Evolutionary conservation across 53 echinoderm and acorn worm species (phyloP), one percentile per base, ranked within the genome.

Genomic region (Paracentrotus lividus): DNA sequence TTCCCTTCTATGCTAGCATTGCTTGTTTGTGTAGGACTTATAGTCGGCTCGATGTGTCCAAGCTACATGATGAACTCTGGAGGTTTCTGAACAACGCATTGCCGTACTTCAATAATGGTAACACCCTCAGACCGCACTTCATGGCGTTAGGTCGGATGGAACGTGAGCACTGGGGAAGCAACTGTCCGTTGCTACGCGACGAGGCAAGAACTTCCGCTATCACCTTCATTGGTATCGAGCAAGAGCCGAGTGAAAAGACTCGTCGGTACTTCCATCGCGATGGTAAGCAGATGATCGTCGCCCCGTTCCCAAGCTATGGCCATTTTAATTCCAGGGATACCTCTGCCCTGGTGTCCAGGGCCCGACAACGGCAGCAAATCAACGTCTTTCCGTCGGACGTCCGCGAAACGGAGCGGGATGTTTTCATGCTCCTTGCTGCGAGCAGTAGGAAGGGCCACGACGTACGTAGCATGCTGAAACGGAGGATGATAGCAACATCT

Each of bases 221-320:
- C 18, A 97, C 96, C 3, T 98, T 98, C 59, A 97, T 98, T 45
- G 96, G 97, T 57, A 91, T 96, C 26, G 97, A 98, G 64, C 91
- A 96, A 52, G 98, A 98, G 78, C 64, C 91, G 47, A 97, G 96
- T 53, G 88, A 95, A 47, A 96, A 95, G 51, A 86, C 96, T 9
- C 55, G 96, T 2, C 96, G 96, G 68, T 98, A 98, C 88, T 93
- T 97, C 64, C 94, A 96, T 40, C 81, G 98, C 14, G 96, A 88
- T 40, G 68, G 94, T 26, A 69, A 92, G 29, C 92, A 88, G 60
- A 96, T 98, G 93, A 90, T 98, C n/a, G 95, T 98, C 38, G 98
- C 96, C 12, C 98, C 98, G 40, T 97, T 97, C 66, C 98, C 98
- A 56, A 96, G 97, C 85, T 97, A 95, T 49, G 93, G 96, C 4